Evolutionary conservation across 2,113 vertebrate genomes (phyloP).

Genomic region (Rafetus swinhoei): DNA sequence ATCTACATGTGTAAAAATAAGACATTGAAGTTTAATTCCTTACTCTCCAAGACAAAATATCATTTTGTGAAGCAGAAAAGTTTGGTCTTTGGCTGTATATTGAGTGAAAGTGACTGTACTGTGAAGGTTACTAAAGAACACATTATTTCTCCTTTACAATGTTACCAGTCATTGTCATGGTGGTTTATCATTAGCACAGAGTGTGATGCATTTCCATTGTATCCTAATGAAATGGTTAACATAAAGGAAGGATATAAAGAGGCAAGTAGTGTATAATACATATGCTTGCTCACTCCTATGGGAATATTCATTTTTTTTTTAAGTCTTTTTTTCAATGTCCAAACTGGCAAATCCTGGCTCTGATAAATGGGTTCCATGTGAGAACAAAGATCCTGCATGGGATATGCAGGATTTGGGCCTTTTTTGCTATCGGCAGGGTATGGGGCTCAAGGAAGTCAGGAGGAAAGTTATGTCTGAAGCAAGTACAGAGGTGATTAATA

Average conservation of each 20-base stretch:
- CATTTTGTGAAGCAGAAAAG: neutral
- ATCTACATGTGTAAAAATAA: neutral
- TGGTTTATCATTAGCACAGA: constrained; percentile 12
- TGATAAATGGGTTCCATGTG: neutral
- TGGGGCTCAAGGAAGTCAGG: neutral
- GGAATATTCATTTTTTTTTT: neutral
- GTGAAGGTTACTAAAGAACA: constrained; percentile 22
- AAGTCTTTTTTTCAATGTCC: neutral
- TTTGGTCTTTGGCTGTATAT: neutral
- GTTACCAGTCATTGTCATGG: constrained; percentile 16
- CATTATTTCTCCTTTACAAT: constrained; percentile 26
- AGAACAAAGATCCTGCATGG: neutral
- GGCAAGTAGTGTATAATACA: neutral
- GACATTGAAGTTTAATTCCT: neutral
- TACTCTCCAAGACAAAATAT: neutral
- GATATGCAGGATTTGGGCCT: neutral
- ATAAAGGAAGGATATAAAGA: neutral
- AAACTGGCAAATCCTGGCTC: neutral
- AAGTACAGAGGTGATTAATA: neutral
- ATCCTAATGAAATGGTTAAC: neutral
- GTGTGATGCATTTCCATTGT: neutral
- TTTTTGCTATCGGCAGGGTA: neutral
- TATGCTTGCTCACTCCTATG: neutral
- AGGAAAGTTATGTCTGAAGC: neutral
- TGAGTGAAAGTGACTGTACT: neutral